These are phyloP conservation scores for Phthorimaea operculella DNA, from an alignment of 1,140 invertebrate species.

Conservation along the genomic window DNA sequence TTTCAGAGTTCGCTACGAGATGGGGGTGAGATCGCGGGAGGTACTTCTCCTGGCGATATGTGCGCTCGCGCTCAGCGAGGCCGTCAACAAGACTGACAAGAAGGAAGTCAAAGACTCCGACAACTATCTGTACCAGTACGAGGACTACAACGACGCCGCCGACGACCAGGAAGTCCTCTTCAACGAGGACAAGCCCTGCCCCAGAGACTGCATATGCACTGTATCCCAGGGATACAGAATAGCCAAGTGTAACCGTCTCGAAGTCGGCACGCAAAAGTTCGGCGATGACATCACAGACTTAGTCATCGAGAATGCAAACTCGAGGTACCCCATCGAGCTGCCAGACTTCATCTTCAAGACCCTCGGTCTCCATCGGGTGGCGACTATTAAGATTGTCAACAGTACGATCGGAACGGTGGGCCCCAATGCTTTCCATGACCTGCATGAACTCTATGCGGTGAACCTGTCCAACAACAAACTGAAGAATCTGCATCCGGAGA, in stretches of 20 bases:
- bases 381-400: constrained; percentile 70
- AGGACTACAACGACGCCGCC: constrained; percentile 48
- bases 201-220: constrained; percentile 64
- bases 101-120: constrained; percentile 41
- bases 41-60: constrained; percentile 61
- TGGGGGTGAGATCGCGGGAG: constrained; percentile 62
- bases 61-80: constrained; percentile 41
- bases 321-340: constrained; percentile 64
- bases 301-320: constrained; percentile 69
- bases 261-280: constrained; percentile 70
- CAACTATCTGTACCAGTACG: constrained; percentile 46
- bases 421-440: constrained; percentile 72
- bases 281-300: constrained; percentile 70
- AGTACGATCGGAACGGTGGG: constrained; percentile 67
- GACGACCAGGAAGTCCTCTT: constrained; percentile 60
- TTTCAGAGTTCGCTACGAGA: constrained; percentile 64
- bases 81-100: constrained; percentile 45
- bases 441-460: constrained; percentile 73
- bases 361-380: constrained; percentile 68
- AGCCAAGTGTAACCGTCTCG: constrained; percentile 66
- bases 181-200: constrained; percentile 62
- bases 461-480: constrained; percentile 75
- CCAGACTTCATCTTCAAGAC: constrained; percentile 69
- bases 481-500: constrained; percentile 72
- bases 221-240: constrained; percentile 56